These are phyloP conservation scores for Thripadectes ignobilis DNA, from an alignment of 2,797 vertebrate species.

Conservation along the genomic window DNA sequence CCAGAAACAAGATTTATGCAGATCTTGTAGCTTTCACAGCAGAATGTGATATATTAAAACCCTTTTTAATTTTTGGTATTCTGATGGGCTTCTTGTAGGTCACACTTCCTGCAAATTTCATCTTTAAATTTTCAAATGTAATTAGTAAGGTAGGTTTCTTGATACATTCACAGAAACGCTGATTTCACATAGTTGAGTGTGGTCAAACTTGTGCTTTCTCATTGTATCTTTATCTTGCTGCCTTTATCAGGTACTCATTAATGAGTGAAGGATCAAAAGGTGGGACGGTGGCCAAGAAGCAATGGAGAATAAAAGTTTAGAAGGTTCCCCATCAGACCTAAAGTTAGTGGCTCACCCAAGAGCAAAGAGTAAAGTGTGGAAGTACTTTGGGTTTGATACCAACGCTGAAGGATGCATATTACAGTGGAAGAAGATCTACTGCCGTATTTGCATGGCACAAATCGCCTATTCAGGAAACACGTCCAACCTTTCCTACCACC, in stretches of 20 bases:
- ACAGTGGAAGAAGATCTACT: slow-evolving; percentile 91
- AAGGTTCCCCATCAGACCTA: slow-evolving; percentile 81
- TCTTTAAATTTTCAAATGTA: slow-evolving; percentile 47
- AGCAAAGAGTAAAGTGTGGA: slow-evolving; percentile 94
- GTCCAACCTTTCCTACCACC: slow-evolving; percentile 89
- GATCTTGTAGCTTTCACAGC: not conserved
- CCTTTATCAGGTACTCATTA: slow-evolving; percentile 86
- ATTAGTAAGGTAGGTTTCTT: slow-evolving; percentile 61
- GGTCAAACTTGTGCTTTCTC: slow-evolving; percentile 68
- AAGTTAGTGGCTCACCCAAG: slow-evolving; percentile 90
- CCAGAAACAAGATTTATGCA: not conserved
- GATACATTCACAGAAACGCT: slow-evolving; percentile 28
- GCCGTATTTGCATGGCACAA: slow-evolving; percentile 88
- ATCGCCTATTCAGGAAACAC: slow-evolving; percentile 92
- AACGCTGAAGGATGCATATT: slow-evolving; percentile 89
- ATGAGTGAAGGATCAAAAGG: slow-evolving; percentile 79
- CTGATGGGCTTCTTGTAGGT: not conserved
- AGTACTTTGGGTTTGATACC: slow-evolving; percentile 91
- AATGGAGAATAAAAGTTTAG: slow-evolving; percentile 84
- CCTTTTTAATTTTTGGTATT: not conserved
- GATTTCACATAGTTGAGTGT: slow-evolving; percentile 59
- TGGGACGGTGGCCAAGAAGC: slow-evolving; percentile 74
- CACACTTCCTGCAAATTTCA: slow-evolving; percentile 13
- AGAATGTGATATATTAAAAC: not conserved
- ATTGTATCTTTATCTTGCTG: slow-evolving; percentile 83